These are phyloP conservation scores for Tylochromis polylepis DNA, from an alignment of 2,113 vertebrate genomes.

Conservation along the genomic window DNA sequence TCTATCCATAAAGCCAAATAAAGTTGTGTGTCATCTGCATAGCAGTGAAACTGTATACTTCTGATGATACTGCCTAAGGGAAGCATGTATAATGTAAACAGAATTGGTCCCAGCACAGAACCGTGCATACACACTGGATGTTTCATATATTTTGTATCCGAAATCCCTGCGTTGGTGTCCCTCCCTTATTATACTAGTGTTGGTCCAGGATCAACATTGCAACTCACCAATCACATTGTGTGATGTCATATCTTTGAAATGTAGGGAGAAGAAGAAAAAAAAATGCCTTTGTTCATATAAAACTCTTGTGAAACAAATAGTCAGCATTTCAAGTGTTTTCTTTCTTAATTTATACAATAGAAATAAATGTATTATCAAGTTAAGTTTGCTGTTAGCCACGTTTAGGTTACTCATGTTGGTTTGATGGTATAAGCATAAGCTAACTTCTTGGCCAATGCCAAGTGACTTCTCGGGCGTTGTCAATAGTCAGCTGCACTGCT, in stretches of 20 bases:
- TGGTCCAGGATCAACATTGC: background rate
- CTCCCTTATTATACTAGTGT: background rate
- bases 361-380: background rate
- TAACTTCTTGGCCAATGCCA: background rate
- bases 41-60: background rate
- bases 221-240: background rate
- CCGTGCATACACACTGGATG: background rate
- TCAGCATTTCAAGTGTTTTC: background rate
- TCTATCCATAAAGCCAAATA: too few relatives aligned
- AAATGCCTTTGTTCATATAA: background rate
- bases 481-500: background rate
- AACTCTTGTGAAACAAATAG: background rate
- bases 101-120: background rate
- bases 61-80: background rate
- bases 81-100: too few relatives aligned
- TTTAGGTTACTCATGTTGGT: background rate
- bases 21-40: background rate
- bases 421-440: background rate
- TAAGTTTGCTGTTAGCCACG: background rate
- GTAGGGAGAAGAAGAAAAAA: rapidly evolving
- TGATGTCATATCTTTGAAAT: background rate
- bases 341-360: background rate
- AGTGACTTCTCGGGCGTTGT: background rate
- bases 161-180: background rate
- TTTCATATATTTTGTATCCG: background rate